Conservation (phyloP, 2,113 vertebrate species). For the Plecotus auritus region DNA sequence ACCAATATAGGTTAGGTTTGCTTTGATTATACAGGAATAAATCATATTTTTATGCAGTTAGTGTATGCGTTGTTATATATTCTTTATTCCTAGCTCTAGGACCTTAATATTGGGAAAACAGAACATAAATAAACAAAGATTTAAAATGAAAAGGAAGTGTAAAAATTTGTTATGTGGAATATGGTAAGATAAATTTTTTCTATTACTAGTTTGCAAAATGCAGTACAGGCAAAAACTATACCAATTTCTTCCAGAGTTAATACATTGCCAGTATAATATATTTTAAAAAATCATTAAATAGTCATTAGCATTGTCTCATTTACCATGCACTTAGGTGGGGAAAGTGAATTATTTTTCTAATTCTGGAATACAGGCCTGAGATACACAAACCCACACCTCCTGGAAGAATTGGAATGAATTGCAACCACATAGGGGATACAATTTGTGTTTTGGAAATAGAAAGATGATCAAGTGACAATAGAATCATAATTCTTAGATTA, state of each 20-base stretch:
- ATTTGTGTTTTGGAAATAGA: not conserved
- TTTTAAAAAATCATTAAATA: constrained; percentile 48
- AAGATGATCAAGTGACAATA: not conserved
- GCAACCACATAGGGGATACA: not conserved
- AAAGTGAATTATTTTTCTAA: constrained; percentile 30
- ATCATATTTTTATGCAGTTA: not conserved
- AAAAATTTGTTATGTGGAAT: not conserved
- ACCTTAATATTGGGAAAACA: not conserved
- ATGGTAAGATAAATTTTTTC: not conserved
- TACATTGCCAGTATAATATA: not conserved
- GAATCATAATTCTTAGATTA: not conserved
- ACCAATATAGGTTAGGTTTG: not conserved
- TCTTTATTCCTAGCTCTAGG: not conserved
- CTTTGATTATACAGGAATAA: not conserved
- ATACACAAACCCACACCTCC: not conserved
- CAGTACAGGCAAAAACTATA: not conserved
- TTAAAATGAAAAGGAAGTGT: not conserved
- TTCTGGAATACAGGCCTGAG: constrained; percentile 5
- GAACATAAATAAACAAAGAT: not conserved
- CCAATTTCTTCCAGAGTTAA: constrained; percentile 35
- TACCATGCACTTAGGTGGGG: constrained; percentile 23
- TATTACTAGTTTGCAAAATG: constrained; percentile 16
- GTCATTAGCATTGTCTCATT: constrained; percentile 50
- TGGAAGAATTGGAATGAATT: not conserved
- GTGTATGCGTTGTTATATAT: not conserved